Conservation (phyloP, 2,888 invertebrate genomes). For the Drosophila falleni region DNA sequence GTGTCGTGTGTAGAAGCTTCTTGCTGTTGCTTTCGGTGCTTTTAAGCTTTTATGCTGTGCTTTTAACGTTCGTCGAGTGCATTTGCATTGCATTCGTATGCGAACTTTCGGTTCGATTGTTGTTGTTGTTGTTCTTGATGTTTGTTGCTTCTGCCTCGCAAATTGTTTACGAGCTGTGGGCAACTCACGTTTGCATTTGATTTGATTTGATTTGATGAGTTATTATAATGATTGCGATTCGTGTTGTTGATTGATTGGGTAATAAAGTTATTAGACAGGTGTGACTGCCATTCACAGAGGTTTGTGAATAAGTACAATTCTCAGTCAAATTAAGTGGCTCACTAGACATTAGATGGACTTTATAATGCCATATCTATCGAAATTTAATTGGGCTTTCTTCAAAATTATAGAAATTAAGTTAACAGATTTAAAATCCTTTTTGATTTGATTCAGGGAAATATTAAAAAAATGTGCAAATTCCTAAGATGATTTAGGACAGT, state of each 20-base stretch:
- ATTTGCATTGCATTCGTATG: constrained; percentile 40
- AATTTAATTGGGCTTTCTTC: background rate
- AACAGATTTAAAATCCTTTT: no score
- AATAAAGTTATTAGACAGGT: constrained; percentile 70
- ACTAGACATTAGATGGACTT: constrained; percentile 37
- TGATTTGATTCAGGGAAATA: no score
- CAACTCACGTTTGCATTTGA: constrained; percentile 47
- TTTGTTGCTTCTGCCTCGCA: constrained; percentile 10
- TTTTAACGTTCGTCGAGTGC: constrained; percentile 36
- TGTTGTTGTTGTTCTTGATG: constrained; percentile 2
- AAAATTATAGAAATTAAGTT: no score
- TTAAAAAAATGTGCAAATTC: no score
- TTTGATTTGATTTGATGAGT: constrained; percentile 48
- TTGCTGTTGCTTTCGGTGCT: constrained; percentile 39
- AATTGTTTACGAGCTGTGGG: constrained; percentile 28
- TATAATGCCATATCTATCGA: background rate
- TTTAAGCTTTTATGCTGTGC: constrained; percentile 56
- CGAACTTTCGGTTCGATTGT: constrained; percentile 21
- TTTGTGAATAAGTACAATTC: constrained; percentile 40
- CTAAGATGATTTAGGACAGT: no score
- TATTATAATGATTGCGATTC: constrained; percentile 63
- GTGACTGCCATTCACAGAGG: constrained; percentile 48
- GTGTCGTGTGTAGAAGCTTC: constrained; percentile 43
- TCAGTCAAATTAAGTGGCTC: constrained; percentile 61
- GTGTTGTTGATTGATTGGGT: constrained; percentile 72